Evolutionary conservation across 1,140 invertebrate species (phyloP).

Genomic region (Aphelenchoides besseyi): DNA sequence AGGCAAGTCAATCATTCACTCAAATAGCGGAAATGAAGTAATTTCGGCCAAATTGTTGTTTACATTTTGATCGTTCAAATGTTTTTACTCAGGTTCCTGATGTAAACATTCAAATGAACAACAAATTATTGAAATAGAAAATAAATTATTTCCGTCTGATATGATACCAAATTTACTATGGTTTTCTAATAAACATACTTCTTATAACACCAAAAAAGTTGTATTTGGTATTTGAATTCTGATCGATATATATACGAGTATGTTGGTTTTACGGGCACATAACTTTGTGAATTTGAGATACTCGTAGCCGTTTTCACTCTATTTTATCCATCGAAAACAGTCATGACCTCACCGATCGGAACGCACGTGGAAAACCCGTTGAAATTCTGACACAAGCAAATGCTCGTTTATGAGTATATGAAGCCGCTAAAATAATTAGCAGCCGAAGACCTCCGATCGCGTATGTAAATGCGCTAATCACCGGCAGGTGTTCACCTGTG

Average conservation of each 20-base stretch:
- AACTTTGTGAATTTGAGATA: too few species aligned
- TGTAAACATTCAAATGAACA: background rate
- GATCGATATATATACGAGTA: too few species aligned
- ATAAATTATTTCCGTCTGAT: background rate
- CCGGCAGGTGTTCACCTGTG: background rate
- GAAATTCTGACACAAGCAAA: background rate
- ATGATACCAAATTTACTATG: too few species aligned
- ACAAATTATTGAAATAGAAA: background rate
- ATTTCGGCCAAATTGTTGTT: background rate
- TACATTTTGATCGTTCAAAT: background rate
- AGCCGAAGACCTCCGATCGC: background rate
- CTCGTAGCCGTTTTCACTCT: too few species aligned
- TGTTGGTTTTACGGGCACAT: too few species aligned
- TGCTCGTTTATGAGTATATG: background rate
- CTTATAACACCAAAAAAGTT: too few species aligned
- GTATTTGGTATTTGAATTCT: background rate
- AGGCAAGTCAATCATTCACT: background rate
- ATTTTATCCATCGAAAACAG: background rate
- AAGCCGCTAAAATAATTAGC: background rate
- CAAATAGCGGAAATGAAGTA: background rate
- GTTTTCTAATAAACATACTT: too few species aligned
- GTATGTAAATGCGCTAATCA: slow-evolving; percentile 5
- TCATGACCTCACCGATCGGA: background rate
- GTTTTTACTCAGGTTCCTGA: background rate
- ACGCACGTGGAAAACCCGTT: background rate